Evolutionary conservation across 2,888 invertebrate genomes (phyloP).

Genomic region (Polylopha cassiicola): DNA sequence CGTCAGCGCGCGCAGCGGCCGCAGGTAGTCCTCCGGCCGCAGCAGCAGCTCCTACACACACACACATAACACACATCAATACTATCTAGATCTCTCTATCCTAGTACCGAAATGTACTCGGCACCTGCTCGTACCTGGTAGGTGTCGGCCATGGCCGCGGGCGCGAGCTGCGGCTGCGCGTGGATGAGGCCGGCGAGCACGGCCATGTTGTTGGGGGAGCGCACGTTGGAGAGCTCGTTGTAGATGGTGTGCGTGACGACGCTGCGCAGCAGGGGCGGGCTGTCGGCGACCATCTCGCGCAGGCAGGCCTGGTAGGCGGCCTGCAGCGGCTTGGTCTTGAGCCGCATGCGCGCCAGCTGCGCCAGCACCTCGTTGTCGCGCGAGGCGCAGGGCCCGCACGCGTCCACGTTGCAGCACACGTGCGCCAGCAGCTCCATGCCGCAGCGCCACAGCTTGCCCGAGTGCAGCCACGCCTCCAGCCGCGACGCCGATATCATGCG

Average conservation of each 20-base stretch:
- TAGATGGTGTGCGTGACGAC: conserved; percentile 94
- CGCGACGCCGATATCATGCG: conserved; percentile 87
- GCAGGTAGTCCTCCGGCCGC: conserved; percentile 92
- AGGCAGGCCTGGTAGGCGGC: conserved; percentile 92
- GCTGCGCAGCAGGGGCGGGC: conserved; percentile 89
- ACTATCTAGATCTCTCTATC: no score
- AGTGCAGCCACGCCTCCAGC: conserved; percentile 96
- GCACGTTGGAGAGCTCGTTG: conserved; percentile 94
- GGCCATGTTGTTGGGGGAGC: conserved; percentile 97
- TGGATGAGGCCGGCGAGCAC: conserved; percentile 93
- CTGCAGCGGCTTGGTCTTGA: conserved; percentile 95
- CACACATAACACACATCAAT: neutral
- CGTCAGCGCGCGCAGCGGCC: conserved; percentile 89
- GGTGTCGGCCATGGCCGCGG: conserved; percentile 89
- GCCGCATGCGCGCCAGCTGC: conserved; percentile 90
- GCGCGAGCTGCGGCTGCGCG: conserved; percentile 87
- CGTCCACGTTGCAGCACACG: conserved; percentile 91
- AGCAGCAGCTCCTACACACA: conserved; percentile 84
- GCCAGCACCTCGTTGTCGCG: conserved; percentile 87
- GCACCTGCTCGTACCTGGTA: conserved; percentile 72
- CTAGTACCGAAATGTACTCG: no score
- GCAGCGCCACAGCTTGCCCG: conserved; percentile 95
- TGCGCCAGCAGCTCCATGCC: conserved; percentile 93
- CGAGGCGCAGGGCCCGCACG: conserved; percentile 75
- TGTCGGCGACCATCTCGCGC: conserved; percentile 90